Percentiles rank a stretch among this genome's conserved stretches.
Conservation (phyloP, 2,797 vertebrate species). For the Hemitrygon akajei region DNA sequence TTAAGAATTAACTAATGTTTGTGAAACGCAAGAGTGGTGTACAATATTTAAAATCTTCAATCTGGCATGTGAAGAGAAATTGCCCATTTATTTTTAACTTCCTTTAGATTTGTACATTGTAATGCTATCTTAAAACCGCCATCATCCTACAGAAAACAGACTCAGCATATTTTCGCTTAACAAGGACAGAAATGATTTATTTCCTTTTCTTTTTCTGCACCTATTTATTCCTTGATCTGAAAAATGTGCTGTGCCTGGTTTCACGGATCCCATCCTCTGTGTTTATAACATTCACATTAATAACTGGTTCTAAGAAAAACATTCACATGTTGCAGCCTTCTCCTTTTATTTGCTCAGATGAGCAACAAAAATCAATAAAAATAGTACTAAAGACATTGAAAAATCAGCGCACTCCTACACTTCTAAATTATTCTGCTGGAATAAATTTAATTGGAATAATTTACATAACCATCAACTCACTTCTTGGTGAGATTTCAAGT, state of each 20-base stretch:
- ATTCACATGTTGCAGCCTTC: neutral
- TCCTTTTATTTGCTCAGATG: neutral
- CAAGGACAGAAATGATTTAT: neutral
- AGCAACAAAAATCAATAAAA: neutral
- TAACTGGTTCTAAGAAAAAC: neutral
- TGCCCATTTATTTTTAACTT: neutral
- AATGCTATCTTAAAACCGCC: neutral
- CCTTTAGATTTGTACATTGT: neutral
- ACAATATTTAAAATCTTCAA: neutral
- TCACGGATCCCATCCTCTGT: neutral
- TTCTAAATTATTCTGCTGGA: neutral
- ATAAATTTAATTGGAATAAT: neutral
- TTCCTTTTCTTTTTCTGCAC: neutral
- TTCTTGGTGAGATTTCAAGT: neutral
- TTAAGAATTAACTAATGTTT: neutral
- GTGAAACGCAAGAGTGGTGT: neutral
- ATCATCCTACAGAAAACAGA: neutral
- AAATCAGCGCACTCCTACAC: neutral
- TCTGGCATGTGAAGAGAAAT: neutral
- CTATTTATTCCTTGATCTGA: slow-evolving; percentile 27
- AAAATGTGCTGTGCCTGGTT: neutral
- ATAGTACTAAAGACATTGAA: neutral
- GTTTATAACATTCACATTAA: neutral
- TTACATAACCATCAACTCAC: neutral
- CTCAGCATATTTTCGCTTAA: slow-evolving; percentile 3